A percentile compares a stretch with the other conserved stretches of the same genome.
Evolutionary conservation across 2,797 vertebrate genomes (phyloP).

Genomic region (Mormyrops attenuatus): DNA sequence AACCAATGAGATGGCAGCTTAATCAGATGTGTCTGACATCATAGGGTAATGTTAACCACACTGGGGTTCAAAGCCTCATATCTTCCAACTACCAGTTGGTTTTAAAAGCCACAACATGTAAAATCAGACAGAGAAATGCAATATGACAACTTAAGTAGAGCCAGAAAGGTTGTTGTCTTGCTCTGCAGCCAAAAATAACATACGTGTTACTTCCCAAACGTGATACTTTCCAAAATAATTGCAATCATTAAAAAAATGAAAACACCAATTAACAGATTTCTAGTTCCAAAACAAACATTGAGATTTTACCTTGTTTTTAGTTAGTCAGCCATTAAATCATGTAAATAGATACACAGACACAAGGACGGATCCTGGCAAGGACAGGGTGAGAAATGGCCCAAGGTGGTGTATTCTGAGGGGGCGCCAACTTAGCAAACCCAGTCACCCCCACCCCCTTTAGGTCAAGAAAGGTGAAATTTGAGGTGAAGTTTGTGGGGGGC

Average conservation of each 20-base stretch:
- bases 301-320: neutral
- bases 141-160: neutral
- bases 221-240: neutral
- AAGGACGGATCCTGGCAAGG: neutral
- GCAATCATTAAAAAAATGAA: neutral
- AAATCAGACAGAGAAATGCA: neutral
- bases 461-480: neutral
- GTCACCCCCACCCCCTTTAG: neutral
- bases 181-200: neutral
- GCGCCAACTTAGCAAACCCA: neutral
- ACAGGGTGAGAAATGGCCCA: neutral
- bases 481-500: neutral
- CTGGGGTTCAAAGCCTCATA: neutral
- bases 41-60: neutral
- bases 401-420: neutral
- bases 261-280: neutral
- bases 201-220: neutral
- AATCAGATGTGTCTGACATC: neutral
- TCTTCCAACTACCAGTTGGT: neutral
- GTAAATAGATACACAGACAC: neutral
- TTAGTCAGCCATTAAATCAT: neutral
- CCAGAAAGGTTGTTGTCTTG: neutral
- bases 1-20: neutral
- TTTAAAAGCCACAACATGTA: neutral
- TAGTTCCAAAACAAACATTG: neutral